Evolutionary conservation across 2,797 vertebrate species (phyloP).

Genomic region (Megalops cyprinoides): DNA sequence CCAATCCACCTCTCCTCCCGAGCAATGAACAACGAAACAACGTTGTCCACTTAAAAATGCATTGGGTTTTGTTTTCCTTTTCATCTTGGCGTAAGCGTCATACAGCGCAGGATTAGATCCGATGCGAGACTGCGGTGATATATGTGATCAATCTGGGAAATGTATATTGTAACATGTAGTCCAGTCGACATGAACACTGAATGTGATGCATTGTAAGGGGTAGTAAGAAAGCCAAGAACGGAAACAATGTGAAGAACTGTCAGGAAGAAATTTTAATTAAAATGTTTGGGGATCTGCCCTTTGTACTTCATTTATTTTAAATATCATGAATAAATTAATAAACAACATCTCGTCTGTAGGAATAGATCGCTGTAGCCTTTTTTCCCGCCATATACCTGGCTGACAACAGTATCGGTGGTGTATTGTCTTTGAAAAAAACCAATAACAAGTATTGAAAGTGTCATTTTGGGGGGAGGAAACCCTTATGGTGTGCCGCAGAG

Average conservation of each 20-base stretch:
- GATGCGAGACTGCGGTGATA: constrained; percentile 71
- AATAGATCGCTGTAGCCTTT: background rate
- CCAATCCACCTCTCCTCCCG: constrained; percentile 56
- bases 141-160: constrained; percentile 77
- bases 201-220: constrained; percentile 76
- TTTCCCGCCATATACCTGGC: background rate
- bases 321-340: background rate
- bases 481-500: constrained; percentile 6
- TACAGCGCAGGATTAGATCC: constrained; percentile 67
- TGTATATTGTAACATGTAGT: constrained; percentile 71
- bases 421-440: constrained; percentile 15
- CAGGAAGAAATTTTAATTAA: constrained; percentile 49
- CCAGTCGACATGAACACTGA: constrained; percentile 72
- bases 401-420: background rate
- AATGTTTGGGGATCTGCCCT: constrained; percentile 35
- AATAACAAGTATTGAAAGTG: constrained; percentile 38
- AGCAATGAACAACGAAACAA: constrained; percentile 46
- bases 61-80: constrained; percentile 46
- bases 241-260: constrained; percentile 25
- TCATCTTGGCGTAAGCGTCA: constrained; percentile 71
- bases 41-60: constrained; percentile 32
- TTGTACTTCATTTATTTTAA: background rate
- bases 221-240: constrained; percentile 51
- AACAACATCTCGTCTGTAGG: constrained; percentile 8
- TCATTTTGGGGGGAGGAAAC: constrained; percentile 37